These are phyloP conservation scores for Cephus sareptanus DNA, from an alignment of 2,888 invertebrate genomes.

Conservation along the genomic window DNA sequence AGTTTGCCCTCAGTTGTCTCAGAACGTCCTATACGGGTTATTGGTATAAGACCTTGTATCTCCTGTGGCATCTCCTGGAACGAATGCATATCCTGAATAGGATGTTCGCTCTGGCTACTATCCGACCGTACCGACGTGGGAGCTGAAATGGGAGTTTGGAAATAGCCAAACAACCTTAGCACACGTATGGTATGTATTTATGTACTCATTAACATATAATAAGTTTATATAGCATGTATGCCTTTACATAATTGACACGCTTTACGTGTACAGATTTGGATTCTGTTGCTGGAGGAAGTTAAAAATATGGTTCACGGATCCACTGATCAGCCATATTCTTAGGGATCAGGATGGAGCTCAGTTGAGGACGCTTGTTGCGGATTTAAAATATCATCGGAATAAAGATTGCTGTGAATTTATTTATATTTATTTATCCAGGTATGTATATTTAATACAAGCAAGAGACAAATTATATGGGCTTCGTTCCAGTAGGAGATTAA, in stretches of 20 bases:
- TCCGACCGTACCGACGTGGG: neutral
- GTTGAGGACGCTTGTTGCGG: neutral
- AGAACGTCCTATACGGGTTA: constrained; percentile 13
- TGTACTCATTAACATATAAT: neutral
- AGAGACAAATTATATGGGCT: neutral
- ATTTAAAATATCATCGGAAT: neutral
- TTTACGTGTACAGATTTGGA: neutral
- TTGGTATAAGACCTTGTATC: neutral
- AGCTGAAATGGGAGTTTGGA: neutral
- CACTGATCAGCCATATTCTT: neutral
- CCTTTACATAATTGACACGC: neutral
- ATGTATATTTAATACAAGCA: neutral
- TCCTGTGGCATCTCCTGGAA: neutral
- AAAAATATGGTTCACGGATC: neutral
- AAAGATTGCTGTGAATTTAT: constrained; percentile 7
- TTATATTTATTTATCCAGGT: constrained; percentile 17
- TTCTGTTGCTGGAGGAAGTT: neutral
- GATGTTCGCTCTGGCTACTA: neutral
- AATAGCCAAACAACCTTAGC: neutral
- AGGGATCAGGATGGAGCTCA: neutral
- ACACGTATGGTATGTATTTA: neutral
- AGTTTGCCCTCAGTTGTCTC: neutral
- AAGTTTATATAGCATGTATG: neutral
- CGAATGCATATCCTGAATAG: neutral
- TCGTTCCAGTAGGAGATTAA: neutral